Evolutionary conservation across 1,140 invertebrate genomes (phyloP), one percentile per base, ranked within the genome.

Genomic region (Lutraria rhynchaena): DNA sequence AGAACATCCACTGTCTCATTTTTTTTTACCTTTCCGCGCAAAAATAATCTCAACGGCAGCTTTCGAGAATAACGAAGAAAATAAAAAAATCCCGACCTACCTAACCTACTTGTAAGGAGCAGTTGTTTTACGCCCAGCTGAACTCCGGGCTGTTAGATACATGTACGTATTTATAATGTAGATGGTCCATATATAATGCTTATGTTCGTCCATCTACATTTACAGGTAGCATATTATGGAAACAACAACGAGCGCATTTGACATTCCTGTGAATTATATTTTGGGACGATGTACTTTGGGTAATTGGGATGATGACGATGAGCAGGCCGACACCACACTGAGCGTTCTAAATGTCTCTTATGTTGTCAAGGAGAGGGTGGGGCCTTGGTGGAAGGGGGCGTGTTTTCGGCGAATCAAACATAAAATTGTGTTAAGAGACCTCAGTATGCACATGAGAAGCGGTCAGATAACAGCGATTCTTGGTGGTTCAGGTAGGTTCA

Each of bases 321-420:
- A 71, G 24, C 37, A 65, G 3, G 31, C 80, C 1, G 37, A 63
- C 1, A 82, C 83, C 2, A 86, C 83, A 5, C 51, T 87, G 5
- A 86, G 81, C 41, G 63, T 87, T n/a, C 73, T 84, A 3, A 81
- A 83, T 13, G 81, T 87, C 19, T 85, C 83, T 27, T 87, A 85
- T 53, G 74, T 80, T 24, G 82, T 89, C 0, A 84, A 84, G 17
- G 86, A 89, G 57, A 71, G 61, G 31, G 61, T 82, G 24, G 86
- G 85, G 13, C 80, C 83, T 0, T 89, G 87, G 87, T 88, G 85
- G 85, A 85, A 87, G 31, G 83, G 84, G 11, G 83, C 85, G 0
- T 87, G 86, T 77, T 82, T 86, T 9, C 49, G 86, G 27, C 35
- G 51, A 65, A 82, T 69, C 27, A 53, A 70, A 44, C 81, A 77